phyloP scores from a whole-genome alignment of 2,797 vertebrate genomes.

The Sebastes iracundus region DNA sequence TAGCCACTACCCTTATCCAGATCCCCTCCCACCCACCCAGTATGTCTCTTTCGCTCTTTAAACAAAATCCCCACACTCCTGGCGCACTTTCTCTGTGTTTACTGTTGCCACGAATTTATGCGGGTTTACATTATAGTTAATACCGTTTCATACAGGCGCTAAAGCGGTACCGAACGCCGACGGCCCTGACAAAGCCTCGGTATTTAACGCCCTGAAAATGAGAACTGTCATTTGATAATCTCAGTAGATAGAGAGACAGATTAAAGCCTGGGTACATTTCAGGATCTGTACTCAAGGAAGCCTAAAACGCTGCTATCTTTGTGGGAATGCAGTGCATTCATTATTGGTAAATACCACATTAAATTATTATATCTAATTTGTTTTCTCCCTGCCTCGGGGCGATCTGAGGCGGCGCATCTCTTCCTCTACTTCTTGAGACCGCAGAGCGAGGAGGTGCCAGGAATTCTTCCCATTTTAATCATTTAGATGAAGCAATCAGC shows the following conservation, averaged over 20 bases:
- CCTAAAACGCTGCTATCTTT: not conserved
- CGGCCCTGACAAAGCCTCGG: no score
- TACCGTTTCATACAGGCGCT: no score
- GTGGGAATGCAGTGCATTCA: conserved; percentile 1
- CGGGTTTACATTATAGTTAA: no score
- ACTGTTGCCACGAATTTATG: no score
- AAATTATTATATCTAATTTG: conserved; percentile 26
- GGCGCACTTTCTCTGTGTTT: no score
- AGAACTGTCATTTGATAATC: conserved; percentile 9
- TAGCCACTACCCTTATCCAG: no score
- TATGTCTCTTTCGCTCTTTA: no score
- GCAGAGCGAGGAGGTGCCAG: conserved; percentile 30
- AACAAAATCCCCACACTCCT: no score
- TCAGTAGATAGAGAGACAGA: conserved; percentile 11
- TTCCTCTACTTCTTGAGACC: conserved; percentile 10
- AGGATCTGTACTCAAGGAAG: not conserved
- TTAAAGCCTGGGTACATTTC: conserved; percentile 6
- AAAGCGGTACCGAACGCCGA: no score
- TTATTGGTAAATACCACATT: conserved; percentile 24
- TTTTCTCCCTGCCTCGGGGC: not conserved
- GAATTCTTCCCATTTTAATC: conserved; percentile 61
- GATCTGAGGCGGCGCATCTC: conserved; percentile 4
- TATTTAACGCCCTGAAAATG: no score
- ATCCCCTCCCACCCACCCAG: no score
- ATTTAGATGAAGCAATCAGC: conserved; percentile 73